Base-by-base conservation (phyloP, 2,888 invertebrate species). In the Drosophila yooni region DNA sequence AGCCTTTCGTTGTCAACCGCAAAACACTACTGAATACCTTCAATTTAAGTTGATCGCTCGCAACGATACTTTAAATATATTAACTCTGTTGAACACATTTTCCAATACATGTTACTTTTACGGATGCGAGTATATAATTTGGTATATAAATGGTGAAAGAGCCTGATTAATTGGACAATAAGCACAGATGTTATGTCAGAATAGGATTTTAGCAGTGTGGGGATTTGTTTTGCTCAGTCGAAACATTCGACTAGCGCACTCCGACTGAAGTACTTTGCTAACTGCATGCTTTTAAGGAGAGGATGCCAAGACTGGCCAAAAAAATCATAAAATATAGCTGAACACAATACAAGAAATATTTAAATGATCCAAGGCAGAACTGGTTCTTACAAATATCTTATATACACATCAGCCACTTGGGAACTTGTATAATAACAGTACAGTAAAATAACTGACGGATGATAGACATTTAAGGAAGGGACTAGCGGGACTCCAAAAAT, bases 381-480 rank as follows among this genome's bases (percentile, higher is more conserved):
- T 18, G 1, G 18, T 27, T 10, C 36, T 25, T n/a, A 8, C 21
- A 27, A 25, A 52, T 33, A 13, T 33, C 7, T 53, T 25, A 21
- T 29, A 53, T 18, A 58, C 18, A n/a, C 31, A n/a, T 46, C 52
- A 53, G 34, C 18, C 11, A 25, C 15, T 43, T 25, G 33, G 21
- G 36, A 38, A 29, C 29, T 29, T 29, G 36, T 43, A 54, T 40
- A 43, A 33, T 15, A 40, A 43, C 31, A 56, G 38, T 15, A 25
- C 7, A 18, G 25, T 25, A 46, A 34, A 27, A 61, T 25, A 38
- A 52, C 77, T 86, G 71, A 83, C 75, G 50, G 36, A 31, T 87
- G 82, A 81, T 81, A 70, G 81, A 76, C 65, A 61, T 51, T 65
- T 52, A 63, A 63, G 54, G 70, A 67, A 53, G 50, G 59, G 65